Conservation (phyloP, 1,140 invertebrate species). For the Dufourea novaeangliae region DNA sequence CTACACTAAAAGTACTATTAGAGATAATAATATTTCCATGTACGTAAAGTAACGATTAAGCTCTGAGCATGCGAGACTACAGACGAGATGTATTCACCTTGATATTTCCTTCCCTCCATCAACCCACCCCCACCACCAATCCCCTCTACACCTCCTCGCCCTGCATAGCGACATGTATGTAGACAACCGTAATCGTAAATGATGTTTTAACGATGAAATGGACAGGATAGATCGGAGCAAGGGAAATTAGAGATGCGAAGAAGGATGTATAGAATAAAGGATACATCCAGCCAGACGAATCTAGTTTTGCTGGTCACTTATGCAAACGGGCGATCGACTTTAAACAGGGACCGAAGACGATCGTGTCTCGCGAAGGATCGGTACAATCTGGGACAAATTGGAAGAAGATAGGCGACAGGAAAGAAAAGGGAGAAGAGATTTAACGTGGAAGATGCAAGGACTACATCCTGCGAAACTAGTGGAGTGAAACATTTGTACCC, state of each 20-base stretch:
- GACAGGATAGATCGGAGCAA: slow-evolving; percentile 34
- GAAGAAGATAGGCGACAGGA: no score
- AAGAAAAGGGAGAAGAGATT: no score
- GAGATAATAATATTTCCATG: slow-evolving; percentile 75
- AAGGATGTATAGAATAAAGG: no score
- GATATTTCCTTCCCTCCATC: slow-evolving; percentile 54
- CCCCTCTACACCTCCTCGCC: neutral
- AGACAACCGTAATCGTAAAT: slow-evolving; percentile 74
- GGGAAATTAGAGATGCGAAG: slow-evolving; percentile 39
- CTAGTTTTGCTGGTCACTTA: no score
- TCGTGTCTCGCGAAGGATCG: no score
- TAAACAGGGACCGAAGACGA: no score
- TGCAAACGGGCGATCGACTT: no score
- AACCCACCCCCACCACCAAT: neutral
- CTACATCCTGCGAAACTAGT: no score
- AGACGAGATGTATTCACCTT: slow-evolving; percentile 74
- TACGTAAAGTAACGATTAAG: slow-evolving; percentile 76
- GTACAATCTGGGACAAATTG: no score
- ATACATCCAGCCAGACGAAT: no score
- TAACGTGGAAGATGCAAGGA: no score
- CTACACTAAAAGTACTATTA: slow-evolving; percentile 73
- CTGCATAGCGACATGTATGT: slow-evolving; percentile 72
- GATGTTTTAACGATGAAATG: slow-evolving; percentile 71
- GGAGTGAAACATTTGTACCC: no score
- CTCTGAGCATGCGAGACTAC: slow-evolving; percentile 72